Base-by-base conservation (phyloP, 2,888 invertebrate genomes). In the Chirona hameri region DNA sequence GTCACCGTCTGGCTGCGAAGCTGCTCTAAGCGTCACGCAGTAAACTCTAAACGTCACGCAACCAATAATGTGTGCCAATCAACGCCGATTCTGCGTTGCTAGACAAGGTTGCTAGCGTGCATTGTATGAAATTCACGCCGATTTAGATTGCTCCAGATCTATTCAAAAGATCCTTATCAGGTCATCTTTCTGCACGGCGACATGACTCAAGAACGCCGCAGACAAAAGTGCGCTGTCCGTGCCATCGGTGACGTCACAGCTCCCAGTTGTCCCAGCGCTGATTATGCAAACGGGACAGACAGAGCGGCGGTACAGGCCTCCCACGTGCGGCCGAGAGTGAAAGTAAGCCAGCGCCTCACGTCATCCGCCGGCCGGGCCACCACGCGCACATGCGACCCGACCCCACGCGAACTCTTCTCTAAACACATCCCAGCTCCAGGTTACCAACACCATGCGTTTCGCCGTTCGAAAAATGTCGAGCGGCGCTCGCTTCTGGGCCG, bases 251-350 rank as follows among this genome's bases (percentile, higher is more conserved):
- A 39, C 76, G 46, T 39, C 46, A 76, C 24, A 10, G 39, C 24
- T n/a, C 60, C 10, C n/a, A 10, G 24, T 60, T n/a, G 60, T n/a
- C n/a, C 3, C 24, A 31, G 31, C 72, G 31, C 31, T 29, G 9
- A 24, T 46, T 76, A 76, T 76, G 76, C 21, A 76, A 46, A 76
- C 76, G 76, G 76, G 76, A 76, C 24, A 24, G 76, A 60, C 52
- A 12, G 52, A 52, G 52, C 15, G 9, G 7, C 21, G 46, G 0
- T 39, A 39, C 10, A 7, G 46, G 10, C 72, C 76, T 21, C 76
- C 76, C 46, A 76, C 76, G 46, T 31, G 46, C 24, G 18, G 15
- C 72, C 24, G 76, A 76, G 76, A 76, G 76, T 46, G 76, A 76
- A 76, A 76, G 76, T 76, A 39, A 24, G 24, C 21, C 29, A 14